Base-by-base conservation (phyloP, 2,888 invertebrate species). In the Anoncus sp. region DNA sequence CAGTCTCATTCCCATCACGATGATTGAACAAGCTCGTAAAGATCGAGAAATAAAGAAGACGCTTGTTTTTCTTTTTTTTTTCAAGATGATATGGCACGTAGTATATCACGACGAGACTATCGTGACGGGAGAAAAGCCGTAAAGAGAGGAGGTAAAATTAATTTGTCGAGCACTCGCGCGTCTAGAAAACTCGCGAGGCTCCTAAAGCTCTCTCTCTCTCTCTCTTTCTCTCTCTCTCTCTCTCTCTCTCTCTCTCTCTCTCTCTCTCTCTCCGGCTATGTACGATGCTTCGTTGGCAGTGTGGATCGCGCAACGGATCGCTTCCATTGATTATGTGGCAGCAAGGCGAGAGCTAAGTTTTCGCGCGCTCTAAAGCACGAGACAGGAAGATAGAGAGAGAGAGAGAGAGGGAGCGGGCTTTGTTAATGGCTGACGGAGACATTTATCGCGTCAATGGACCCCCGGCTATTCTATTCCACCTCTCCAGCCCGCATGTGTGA, bases 361-460 rank as follows among this genome's bases (percentile, higher is more conserved):
- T 74, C 73, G 59, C 73, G 77, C 66, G 76, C 60, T 76, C 60
- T 60, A 51, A 71, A 59, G 47, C 47, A 51, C 31, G 43, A 14
- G 12, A 40, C 16, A 40, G 60, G 45, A 47, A 57, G 43, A 49
- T 38, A 45, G 45, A 55, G 45, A 27, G 18, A 24, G 51, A 53
- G 35, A 24, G 65, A 72, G 62, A 45, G 65, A 69, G 59, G 59
- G 38, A 49, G 82, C 82, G 81, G 84, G 82, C 80, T 84, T 86
- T 84, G 86, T 88, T 87, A 88, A 88, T 88, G 86, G 87, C 86
- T 81, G 86, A 85, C 88, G 85, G 82, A 84, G 85, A 85, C 86
- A 87, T 87, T 86, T 85, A 86, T 87, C 86, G 86, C 86, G 83
- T 88, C 87, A 88, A 88, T 88, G 88, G 85, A 88, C 80, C 83